phyloP scores from a whole-genome alignment of 2,797 vertebrate genomes.

The Pseudocheirus occidentalis region DNA sequence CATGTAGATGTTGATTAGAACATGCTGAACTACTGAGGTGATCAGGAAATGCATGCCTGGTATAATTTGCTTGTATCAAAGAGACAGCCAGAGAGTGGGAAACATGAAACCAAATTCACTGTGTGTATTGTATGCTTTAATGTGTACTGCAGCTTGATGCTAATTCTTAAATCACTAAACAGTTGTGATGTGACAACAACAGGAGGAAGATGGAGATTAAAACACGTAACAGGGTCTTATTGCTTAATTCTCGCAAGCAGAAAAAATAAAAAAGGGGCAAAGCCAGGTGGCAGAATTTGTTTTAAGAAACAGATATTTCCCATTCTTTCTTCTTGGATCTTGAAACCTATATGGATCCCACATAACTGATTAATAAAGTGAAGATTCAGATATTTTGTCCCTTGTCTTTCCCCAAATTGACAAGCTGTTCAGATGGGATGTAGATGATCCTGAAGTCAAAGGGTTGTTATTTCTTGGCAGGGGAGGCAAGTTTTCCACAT shows the following conservation, averaged over 20 bases:
- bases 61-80: slow-evolving; percentile 66
- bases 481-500: not conserved
- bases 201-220: slow-evolving; percentile 33
- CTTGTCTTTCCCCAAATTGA: not conserved
- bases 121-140: slow-evolving; percentile 54
- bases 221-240: slow-evolving; percentile 34
- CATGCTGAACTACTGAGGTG: slow-evolving; percentile 41
- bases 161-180: slow-evolving; percentile 63
- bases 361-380: slow-evolving; percentile 41
- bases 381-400: not conserved
- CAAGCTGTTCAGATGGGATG: not conserved
- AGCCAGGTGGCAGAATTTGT: slow-evolving; percentile 14
- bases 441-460: not conserved
- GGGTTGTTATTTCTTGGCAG: not conserved
- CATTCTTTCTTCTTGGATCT: slow-evolving; percentile 24
- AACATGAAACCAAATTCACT: slow-evolving; percentile 60
- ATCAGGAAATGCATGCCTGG: slow-evolving; percentile 55
- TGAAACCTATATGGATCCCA: not conserved
- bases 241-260: slow-evolving; percentile 53
- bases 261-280: slow-evolving; percentile 16
- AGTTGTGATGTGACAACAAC: slow-evolving; percentile 57
- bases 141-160: slow-evolving; percentile 37
- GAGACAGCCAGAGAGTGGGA: slow-evolving; percentile 58
- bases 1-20: slow-evolving; percentile 62
- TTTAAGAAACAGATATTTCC: slow-evolving; percentile 29